phyloP scores from a whole-genome alignment of 2,113 vertebrate genomes.

The Tenebrosternarchus preto region DNA sequence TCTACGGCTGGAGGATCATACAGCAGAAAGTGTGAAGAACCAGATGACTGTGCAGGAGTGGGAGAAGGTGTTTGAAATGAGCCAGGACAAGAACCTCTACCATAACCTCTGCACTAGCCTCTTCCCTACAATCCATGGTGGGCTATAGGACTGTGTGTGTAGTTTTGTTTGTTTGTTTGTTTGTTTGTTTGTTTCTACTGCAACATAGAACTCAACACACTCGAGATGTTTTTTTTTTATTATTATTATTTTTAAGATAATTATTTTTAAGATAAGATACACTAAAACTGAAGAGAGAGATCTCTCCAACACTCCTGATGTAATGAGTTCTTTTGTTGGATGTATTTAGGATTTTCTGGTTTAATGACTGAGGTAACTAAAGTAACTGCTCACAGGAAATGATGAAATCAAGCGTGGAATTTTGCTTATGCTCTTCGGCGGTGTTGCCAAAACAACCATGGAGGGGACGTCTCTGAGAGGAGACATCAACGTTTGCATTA shows the following conservation, averaged over 20 bases:
- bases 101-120: constrained; percentile 70
- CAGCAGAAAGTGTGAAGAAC: constrained; percentile 67
- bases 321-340: not conserved
- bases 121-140: constrained; percentile 69
- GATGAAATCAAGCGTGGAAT: constrained; percentile 69
- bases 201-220: too few relatives aligned
- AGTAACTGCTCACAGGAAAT: constrained; percentile 49
- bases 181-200: too few relatives aligned
- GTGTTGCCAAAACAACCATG: constrained; percentile 67
- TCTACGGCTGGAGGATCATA: constrained; percentile 63
- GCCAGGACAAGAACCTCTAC: constrained; percentile 70
- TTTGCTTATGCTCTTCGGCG: constrained; percentile 67
- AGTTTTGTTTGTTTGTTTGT: too few relatives aligned
- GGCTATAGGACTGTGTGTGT: not conserved
- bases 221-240: too few relatives aligned
- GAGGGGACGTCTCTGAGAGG: constrained; percentile 65
- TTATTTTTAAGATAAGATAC: too few relatives aligned
- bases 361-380: not conserved
- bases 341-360: not conserved
- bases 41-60: constrained; percentile 69
- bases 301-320: too few relatives aligned
- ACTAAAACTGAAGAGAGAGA: too few relatives aligned
- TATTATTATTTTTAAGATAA: too few relatives aligned
- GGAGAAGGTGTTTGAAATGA: constrained; percentile 72
- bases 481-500: constrained; percentile 65